Evolutionary conservation across 2,888 invertebrate species (phyloP), one percentile per base, ranked within the genome.

Genomic region (Pocota personata): DNA sequence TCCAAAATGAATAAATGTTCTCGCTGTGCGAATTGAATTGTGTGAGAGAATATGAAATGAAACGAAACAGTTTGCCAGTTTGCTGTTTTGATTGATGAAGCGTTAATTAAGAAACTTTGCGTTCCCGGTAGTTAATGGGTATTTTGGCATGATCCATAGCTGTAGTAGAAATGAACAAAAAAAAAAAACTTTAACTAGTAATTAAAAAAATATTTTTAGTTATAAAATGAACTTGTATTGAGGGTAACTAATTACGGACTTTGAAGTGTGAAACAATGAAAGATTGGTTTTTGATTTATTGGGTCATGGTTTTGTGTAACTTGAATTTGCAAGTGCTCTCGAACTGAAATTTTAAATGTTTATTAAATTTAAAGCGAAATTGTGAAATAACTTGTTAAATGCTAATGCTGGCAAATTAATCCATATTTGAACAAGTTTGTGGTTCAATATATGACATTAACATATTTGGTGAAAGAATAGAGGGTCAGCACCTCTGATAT

Each of bases 31-130:
- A 62, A 73, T 32, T 50, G 12, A 62, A 21, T 50, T 40, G 27
- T 40, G 52, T 73, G 48, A 73, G 40, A 55, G 30, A 67, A 67
- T 35, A 67, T 7, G 10, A 27, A 21, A 21, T 21, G 6, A 50
- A 66, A 40, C 12, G 7, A 55, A 55, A 19, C 4, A 32, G 4
- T 32, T 12, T 19, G 32, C 21, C 8, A 30, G 32, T 60, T 72
- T 58, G 16, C 16, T 60, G 43, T 14, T 58, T 46, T 76, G 66
- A 76, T 76, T 57, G 57, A 76, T 67, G 66, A 66, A 64, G 32
- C 35, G 35, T 30, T 55, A 57, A 57, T 67, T 27, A 52, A 40
- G 24, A 27, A 35, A 48, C 3, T 66, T 64, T 50, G 19, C 10
- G 50, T 50, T 35, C n/a, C n/a, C 24, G 12, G 12, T 10, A 14